Percentiles rank a stretch among this genome's conserved stretches.
These are phyloP conservation scores for Oikopleura albicans DNA, from an alignment of 23 tunicate species.

Conservation along the genomic window DNA sequence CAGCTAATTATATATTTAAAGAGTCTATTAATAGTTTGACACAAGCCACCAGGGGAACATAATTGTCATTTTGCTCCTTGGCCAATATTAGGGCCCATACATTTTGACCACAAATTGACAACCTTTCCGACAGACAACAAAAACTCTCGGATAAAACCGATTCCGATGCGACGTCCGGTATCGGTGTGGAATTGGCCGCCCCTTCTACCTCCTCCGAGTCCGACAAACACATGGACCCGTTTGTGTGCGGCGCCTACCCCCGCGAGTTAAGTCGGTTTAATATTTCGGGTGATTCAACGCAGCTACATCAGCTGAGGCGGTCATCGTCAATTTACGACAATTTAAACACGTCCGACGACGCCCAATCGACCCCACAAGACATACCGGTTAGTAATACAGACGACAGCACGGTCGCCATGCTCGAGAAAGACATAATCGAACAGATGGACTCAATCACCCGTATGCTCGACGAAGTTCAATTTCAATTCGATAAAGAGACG, in stretches of 20 bases:
- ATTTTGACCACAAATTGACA: too few relatives aligned
- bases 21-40: too few relatives aligned
- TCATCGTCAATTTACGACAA: background rate
- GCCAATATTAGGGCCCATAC: too few relatives aligned
- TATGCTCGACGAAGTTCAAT: background rate
- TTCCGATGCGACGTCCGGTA: background rate
- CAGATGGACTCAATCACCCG: background rate
- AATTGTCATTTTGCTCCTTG: too few relatives aligned
- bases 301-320: background rate
- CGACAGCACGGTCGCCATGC: background rate
- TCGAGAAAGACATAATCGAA: background rate
- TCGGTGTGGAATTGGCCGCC: background rate
- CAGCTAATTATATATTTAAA: too few relatives aligned
- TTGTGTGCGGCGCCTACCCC: background rate
- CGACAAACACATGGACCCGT: background rate
- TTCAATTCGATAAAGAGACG: background rate
- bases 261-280: background rate
- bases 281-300: background rate
- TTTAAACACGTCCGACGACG: background rate
- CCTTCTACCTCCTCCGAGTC: background rate
- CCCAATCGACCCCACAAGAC: background rate
- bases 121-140: background rate
- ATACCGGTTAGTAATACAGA: background rate
- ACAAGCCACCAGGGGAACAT: too few relatives aligned
- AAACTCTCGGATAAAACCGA: constrained; percentile 13